Conservation (phyloP, 2,113 vertebrate species). For the Prietella phreatophila region DNA sequence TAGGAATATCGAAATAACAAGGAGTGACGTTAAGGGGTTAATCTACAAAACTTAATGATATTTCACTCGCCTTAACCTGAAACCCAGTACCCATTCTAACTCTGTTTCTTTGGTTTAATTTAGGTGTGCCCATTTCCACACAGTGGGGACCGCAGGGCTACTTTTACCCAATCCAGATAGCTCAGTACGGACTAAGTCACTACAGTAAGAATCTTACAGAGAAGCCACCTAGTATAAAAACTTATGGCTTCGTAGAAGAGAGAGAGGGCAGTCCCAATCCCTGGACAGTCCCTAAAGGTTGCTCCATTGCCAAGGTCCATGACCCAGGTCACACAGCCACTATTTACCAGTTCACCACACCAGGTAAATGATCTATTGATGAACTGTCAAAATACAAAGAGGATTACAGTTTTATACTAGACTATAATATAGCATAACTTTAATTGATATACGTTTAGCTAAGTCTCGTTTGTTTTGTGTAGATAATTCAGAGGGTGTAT, state of each 20-base stretch:
- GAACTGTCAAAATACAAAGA: not conserved
- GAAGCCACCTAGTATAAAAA: constrained; percentile 75
- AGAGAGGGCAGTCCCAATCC: constrained; percentile 48
- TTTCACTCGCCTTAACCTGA: not conserved
- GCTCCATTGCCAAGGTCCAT: constrained; percentile 69
- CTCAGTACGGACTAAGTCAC: constrained; percentile 86
- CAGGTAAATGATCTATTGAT: constrained; percentile 66
- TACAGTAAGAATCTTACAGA: constrained; percentile 88
- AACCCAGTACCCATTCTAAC: not conserved
- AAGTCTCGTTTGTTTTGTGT: constrained; percentile 42
- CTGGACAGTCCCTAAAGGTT: constrained; percentile 78
- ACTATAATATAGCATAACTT: not conserved
- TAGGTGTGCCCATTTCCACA: constrained; percentile 83
- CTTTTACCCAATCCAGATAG: constrained; percentile 89
- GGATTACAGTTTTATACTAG: not conserved
- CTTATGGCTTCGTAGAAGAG: constrained; percentile 76
- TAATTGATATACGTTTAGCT: not conserved
- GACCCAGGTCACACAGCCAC: constrained; percentile 70
- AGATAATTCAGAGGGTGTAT: constrained; percentile 79
- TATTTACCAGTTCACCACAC: constrained; percentile 77
- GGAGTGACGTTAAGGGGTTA: not conserved
- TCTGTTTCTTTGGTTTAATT: not conserved
- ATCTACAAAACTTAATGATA: not conserved
- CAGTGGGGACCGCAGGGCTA: constrained; percentile 90
- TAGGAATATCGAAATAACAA: not conserved